These are phyloP conservation scores for Cerastoderma edule DNA, from an alignment of 2,888 invertebrate genomes.

Conservation along the genomic window DNA sequence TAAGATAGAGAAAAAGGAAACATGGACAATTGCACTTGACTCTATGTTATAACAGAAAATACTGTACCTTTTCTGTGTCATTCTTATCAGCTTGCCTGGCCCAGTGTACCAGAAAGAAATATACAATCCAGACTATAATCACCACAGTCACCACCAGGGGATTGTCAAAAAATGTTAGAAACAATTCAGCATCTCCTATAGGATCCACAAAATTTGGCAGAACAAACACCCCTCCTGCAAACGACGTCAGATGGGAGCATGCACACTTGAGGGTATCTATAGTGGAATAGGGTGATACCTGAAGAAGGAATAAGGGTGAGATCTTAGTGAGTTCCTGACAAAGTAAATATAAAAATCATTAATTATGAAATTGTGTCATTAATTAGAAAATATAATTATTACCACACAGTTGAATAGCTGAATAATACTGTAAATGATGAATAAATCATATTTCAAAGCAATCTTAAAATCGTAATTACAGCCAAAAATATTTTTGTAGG, in stretches of 20 bases:
- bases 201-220: slow-evolving; percentile 69
- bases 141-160: slow-evolving; percentile 73
- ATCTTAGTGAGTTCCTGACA: too few species aligned
- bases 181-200: slow-evolving; percentile 65
- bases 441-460: too few species aligned
- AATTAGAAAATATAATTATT: too few species aligned
- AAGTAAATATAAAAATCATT: too few species aligned
- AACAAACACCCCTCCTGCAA: slow-evolving; percentile 70
- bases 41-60: too few species aligned
- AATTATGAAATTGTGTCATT: too few species aligned
- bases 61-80: slow-evolving; percentile 68
- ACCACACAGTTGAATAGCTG: too few species aligned
- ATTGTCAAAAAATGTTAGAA: slow-evolving; percentile 76
- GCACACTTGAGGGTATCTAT: slow-evolving; percentile 59
- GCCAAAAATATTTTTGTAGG: too few species aligned
- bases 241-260: slow-evolving; percentile 71
- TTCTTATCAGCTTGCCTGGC: slow-evolving; percentile 65
- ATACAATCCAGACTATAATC: slow-evolving; percentile 69
- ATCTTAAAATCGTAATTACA: too few species aligned
- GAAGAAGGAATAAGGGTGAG: slow-evolving; percentile 20
- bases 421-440: too few species aligned
- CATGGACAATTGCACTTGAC: too few species aligned
- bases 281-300: slow-evolving; percentile 62
- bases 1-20: too few species aligned
- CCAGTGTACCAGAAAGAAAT: slow-evolving; percentile 71